These are phyloP conservation scores for Myopa tessellatipennis DNA, from an alignment of 2,888 invertebrate genomes.

Conservation along the genomic window DNA sequence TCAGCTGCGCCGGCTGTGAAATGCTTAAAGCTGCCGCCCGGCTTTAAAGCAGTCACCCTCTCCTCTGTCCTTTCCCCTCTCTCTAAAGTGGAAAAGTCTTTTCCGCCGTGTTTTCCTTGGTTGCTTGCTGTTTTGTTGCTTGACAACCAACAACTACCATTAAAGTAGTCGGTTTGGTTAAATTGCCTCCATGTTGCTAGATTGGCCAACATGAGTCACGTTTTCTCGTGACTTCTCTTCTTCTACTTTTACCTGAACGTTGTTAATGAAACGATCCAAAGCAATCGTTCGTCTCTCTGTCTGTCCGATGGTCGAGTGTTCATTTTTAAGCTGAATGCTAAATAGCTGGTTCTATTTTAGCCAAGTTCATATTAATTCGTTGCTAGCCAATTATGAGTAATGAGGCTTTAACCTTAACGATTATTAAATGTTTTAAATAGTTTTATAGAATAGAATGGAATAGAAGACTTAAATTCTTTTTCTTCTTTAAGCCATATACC, in stretches of 20 bases:
- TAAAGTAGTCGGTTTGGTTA: neutral
- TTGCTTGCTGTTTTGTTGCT: neutral
- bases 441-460: neutral
- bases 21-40: too few species aligned
- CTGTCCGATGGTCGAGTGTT: neutral
- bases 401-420: neutral
- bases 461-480: too few species aligned
- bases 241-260: constrained; percentile 16
- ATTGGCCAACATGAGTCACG: constrained; percentile 32
- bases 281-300: neutral
- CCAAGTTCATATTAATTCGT: constrained; percentile 2
- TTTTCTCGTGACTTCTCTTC: constrained; percentile 25
- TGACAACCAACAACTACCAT: neutral
- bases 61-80: too few species aligned
- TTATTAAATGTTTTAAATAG: neutral
- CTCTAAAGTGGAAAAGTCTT: too few species aligned
- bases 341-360: neutral
- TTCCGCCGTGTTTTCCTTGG: too few species aligned
- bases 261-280: constrained; percentile 28
- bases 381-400: constrained; percentile 2
- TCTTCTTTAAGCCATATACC: neutral
- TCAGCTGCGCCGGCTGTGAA: too few species aligned
- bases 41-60: too few species aligned
- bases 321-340: neutral
- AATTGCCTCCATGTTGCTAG: neutral